phyloP scores from a whole-genome alignment of 2,797 vertebrate genomes.

The Eleutherodactylus coqui region DNA sequence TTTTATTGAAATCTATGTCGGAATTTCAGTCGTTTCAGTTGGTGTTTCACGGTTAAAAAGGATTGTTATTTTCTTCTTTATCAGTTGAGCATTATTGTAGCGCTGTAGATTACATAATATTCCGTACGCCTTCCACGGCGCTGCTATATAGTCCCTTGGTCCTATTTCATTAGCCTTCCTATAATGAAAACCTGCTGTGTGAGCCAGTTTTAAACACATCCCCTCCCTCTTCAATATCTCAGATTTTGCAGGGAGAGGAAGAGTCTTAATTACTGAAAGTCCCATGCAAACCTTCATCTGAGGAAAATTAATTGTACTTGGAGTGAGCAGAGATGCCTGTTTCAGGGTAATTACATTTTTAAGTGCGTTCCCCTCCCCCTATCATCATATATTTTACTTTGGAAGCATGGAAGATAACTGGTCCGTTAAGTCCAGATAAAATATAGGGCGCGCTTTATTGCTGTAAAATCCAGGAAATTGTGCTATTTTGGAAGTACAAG shows the following conservation, averaged over 20 bases:
- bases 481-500: conserved; percentile 2
- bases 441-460: conserved; percentile 18
- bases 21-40: too few species aligned
- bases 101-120: neutral
- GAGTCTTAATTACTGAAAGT: conserved; percentile 56
- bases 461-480: conserved; percentile 24
- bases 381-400: conserved; percentile 21
- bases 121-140: neutral
- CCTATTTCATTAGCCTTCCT: conserved; percentile 46
- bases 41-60: too few species aligned
- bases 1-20: too few species aligned
- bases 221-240: conserved; percentile 38
- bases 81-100: neutral
- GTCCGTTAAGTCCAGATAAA: conserved; percentile 18
- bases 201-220: conserved; percentile 14
- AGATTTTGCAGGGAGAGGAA: conserved; percentile 29
- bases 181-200: conserved; percentile 26
- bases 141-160: conserved; percentile 5
- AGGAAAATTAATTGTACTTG: conserved; percentile 50
- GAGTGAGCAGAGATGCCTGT: conserved; percentile 39
- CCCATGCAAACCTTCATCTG: conserved; percentile 45
- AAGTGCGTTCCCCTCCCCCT: conserved; percentile 18
- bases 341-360: conserved; percentile 58
- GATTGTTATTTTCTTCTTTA: neutral
- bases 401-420: conserved; percentile 8